These are phyloP conservation scores for Drosophila emarginata DNA, from an alignment of 2,888 invertebrate species.

Conservation along the genomic window DNA sequence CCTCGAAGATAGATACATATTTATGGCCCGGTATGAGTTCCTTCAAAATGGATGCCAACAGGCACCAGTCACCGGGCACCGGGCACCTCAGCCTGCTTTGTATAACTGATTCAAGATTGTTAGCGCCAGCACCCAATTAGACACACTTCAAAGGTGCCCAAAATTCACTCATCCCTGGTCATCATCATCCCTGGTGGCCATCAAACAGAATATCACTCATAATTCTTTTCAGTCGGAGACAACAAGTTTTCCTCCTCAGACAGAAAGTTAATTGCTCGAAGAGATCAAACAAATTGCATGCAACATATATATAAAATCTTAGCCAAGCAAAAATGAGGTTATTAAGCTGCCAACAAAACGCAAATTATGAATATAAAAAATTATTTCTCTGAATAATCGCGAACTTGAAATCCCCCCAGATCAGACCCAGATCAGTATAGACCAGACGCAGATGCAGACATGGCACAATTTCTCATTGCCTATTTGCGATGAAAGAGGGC, in stretches of 20 bases:
- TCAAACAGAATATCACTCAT: constrained; percentile 46
- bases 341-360: constrained; percentile 44
- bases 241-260: constrained; percentile 57
- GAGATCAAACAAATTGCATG: constrained; percentile 81
- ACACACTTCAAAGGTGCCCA: constrained; percentile 65
- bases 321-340: constrained; percentile 49
- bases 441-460: constrained; percentile 45
- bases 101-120: constrained; percentile 36
- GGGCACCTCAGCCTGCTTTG: constrained; percentile 2
- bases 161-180: constrained; percentile 23
- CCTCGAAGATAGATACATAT: constrained; percentile 40
- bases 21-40: background rate
- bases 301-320: constrained; percentile 75
- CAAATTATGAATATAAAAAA: constrained; percentile 46
- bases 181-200: constrained; percentile 32
- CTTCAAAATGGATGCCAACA: background rate
- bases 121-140: constrained; percentile 61
- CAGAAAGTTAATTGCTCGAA: constrained; percentile 73
- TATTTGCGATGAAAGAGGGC: constrained; percentile 70
- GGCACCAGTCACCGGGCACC: background rate
- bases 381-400: constrained; percentile 43
- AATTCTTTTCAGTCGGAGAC: constrained; percentile 27
- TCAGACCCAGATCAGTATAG: constrained; percentile 8
- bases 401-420: constrained; percentile 61
- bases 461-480: constrained; percentile 73